phyloP scores from a whole-genome alignment of 2,797 vertebrate species.

The Bradypodion pumilum region DNA sequence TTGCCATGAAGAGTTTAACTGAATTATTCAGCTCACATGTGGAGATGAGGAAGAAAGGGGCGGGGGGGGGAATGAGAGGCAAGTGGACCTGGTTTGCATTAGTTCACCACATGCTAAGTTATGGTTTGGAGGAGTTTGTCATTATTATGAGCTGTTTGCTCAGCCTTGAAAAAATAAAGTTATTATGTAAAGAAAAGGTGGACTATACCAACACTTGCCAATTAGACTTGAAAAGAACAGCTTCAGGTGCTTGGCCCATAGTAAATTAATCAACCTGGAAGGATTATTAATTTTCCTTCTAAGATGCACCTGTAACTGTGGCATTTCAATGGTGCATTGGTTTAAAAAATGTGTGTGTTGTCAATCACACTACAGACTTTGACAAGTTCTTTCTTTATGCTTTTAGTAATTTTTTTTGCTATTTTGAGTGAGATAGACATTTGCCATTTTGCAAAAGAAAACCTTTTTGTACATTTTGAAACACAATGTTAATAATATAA shows the following conservation, averaged over 20 bases:
- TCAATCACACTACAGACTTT: constrained; percentile 1
- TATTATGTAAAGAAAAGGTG: constrained; percentile 62
- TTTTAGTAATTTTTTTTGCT: not conserved
- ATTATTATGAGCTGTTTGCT: constrained; percentile 62
- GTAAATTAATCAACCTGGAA: constrained; percentile 47
- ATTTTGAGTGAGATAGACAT: constrained; percentile 31
- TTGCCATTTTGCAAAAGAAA: constrained; percentile 17
- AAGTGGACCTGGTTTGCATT: constrained; percentile 62
- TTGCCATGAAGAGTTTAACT: constrained; percentile 18
- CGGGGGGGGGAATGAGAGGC: constrained; percentile 34
- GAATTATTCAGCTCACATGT: constrained; percentile 53
- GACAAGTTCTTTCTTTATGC: not conserved
- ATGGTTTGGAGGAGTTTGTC: constrained; percentile 60
- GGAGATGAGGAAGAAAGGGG: not conserved
- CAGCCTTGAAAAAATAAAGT: constrained; percentile 57
- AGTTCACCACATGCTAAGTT: constrained; percentile 70
- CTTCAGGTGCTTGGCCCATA: constrained; percentile 47
- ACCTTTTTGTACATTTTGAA: not conserved
- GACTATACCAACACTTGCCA: constrained; percentile 60
- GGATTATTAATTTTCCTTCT: constrained; percentile 50
- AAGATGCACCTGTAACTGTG: constrained; percentile 44
- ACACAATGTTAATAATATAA: constrained; percentile 6
- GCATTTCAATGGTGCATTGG: constrained; percentile 31
- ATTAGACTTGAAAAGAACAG: constrained; percentile 58
- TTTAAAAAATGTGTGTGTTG: constrained; percentile 26